Base-by-base conservation (phyloP, 2,888 invertebrate species). In the Aromia moschata region DNA sequence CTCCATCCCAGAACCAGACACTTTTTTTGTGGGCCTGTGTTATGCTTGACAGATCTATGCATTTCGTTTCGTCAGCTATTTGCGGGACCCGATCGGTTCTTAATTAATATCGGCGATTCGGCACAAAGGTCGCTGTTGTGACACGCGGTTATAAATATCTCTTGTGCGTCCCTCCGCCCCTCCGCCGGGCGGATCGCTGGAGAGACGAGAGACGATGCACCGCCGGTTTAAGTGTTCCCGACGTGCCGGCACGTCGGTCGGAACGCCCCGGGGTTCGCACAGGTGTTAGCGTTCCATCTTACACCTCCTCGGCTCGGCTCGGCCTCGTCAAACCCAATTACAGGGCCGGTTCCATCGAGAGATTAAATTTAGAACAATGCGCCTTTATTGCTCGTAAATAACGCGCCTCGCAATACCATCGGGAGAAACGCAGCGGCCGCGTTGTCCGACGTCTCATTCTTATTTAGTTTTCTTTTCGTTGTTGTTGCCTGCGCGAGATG, bases 351-450 rank as follows among this genome's bases (percentile, higher is more conserved):
- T 74, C 78, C 77, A 76, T 77, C 78, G 75, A 74, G 77, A 79
- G 79, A 79, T 79, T 79, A 79, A 78, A 79, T 79, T 79, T 77
- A 76, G 79, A 79, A 79, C 78, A 79, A 79, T 77, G 75, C 78
- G 72, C 76, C 75, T 74, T 74, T 73, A 76, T 74, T 75, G 72
- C 71, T 71, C 72, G 64, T 74, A 74, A 76, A 75, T 75, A 70
- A 71, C 68, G 65, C 67, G 68, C 67, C 62, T 56, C 56, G 63
- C 59, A 63, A 65, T 64, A 65, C 61, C 61, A 65, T 65, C 61
- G 43, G 52, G 57, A 54, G 57, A 54, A 61, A 55, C 45, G 49
- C 41, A 54, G 56, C 40, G 20, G 30, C n/a, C n/a, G n/a, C n/a
- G n/a, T 38, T 56, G 20, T 46, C 41, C 33, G 44, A 49, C 33